Percentiles rank a stretch among this genome's conserved stretches.
Evolutionary conservation across 2,888 invertebrate species (phyloP).

Genomic region (Ophraella communa): DNA sequence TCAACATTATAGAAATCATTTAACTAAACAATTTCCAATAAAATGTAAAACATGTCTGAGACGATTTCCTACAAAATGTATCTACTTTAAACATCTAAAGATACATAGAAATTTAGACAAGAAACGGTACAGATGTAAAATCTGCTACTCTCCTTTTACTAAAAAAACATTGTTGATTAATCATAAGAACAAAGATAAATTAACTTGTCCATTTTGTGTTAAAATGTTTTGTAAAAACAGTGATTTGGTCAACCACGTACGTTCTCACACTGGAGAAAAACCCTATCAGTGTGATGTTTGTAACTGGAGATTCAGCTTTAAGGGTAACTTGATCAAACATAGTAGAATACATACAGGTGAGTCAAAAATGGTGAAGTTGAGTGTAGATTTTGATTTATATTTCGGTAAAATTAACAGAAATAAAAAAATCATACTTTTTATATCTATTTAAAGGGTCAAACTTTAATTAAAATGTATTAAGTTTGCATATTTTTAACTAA

Average conservation of each 20-base stretch:
- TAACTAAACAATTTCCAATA: constrained; percentile 7
- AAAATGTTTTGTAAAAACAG: constrained; percentile 4
- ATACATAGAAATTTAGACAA: background rate
- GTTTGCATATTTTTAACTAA: too few relatives aligned
- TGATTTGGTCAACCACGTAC: constrained; percentile 24
- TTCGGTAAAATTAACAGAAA: too few relatives aligned
- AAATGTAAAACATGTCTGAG: constrained; percentile 9
- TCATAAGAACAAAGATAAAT: constrained; percentile 4
- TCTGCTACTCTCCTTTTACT: background rate
- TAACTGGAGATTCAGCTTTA: constrained; percentile 47
- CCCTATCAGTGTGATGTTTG: constrained; percentile 46
- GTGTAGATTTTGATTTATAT: too few relatives aligned
- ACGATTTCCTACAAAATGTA: constrained; percentile 1
- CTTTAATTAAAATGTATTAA: too few relatives aligned
- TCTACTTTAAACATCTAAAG: constrained; percentile 5
- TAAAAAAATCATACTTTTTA: too few relatives aligned
- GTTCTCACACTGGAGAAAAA: constrained; percentile 28
- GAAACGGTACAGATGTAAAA: background rate
- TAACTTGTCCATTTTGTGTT: background rate
- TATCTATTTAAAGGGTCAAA: too few relatives aligned
- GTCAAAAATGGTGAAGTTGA: too few relatives aligned
- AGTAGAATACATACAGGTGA: constrained; percentile 53
- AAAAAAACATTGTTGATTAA: background rate
- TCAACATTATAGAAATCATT: constrained; percentile 7
- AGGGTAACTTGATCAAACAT: constrained; percentile 50